Evolutionary conservation across 2,113 vertebrate species (phyloP).

Genomic region (Elephantulus edwardii): DNA sequence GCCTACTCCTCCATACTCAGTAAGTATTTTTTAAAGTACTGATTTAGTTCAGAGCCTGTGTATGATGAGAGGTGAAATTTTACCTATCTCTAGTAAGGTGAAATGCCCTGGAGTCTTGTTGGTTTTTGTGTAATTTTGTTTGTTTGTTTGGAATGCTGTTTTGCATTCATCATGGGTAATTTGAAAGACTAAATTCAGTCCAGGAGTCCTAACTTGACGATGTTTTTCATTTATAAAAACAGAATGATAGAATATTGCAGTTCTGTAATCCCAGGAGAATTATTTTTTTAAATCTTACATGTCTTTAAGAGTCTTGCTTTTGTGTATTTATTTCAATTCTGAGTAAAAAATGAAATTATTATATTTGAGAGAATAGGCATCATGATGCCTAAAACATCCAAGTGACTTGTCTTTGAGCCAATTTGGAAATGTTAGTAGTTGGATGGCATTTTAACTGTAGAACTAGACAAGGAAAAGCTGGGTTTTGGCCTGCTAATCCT

Average conservation of each 20-base stretch:
- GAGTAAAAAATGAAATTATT: not conserved
- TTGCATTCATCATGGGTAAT: not conserved
- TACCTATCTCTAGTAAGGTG: not conserved
- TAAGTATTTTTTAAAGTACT: constrained; percentile 87
- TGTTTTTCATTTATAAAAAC: constrained; percentile 46
- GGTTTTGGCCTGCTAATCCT: constrained; percentile 29
- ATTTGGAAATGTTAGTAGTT: constrained; percentile 11
- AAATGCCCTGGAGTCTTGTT: not conserved
- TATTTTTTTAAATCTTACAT: constrained; percentile 36
- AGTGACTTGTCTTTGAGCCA: constrained; percentile 2
- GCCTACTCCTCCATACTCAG: constrained; percentile 96
- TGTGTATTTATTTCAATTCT: not conserved
- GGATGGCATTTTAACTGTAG: not conserved
- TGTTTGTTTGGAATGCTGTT: not conserved
- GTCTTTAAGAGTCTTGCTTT: constrained; percentile 21
- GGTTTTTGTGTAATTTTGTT: too few species aligned
- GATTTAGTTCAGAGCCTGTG: constrained; percentile 2
- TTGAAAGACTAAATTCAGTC: constrained; percentile 13
- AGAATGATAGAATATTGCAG: constrained; percentile 16
- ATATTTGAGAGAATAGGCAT: not conserved
- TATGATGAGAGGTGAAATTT: constrained; percentile 33
- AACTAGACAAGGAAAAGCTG: not conserved
- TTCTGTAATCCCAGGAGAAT: not conserved
- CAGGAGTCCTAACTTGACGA: not conserved
- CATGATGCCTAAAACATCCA: constrained; percentile 2